Evolutionary conservation across 2,113 vertebrate genomes (phyloP).

Genomic region (Clarias macrocephalus): DNA sequence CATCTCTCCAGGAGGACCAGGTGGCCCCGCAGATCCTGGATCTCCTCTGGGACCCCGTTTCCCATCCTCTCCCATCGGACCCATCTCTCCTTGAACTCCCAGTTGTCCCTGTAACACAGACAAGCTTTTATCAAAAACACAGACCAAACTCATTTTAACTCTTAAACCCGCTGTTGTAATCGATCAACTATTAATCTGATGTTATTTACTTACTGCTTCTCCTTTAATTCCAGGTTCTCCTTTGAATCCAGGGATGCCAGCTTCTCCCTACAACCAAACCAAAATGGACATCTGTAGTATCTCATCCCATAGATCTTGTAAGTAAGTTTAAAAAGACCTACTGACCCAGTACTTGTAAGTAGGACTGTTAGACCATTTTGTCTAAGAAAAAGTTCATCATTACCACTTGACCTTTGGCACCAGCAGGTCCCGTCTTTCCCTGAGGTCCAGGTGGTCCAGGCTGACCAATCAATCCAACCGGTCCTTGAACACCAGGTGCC

Average conservation of each 20-base stretch:
- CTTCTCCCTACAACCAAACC: conserved; percentile 79
- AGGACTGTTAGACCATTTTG: neutral
- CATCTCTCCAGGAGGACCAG: conserved; percentile 84
- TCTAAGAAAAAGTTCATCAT: neutral
- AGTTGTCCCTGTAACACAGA: conserved; percentile 78
- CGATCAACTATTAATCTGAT: neutral
- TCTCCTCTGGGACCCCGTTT: conserved; percentile 93
- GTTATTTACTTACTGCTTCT: conserved; percentile 79
- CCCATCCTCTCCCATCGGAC: conserved; percentile 91
- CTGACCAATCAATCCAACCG: conserved; percentile 80
- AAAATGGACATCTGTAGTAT: neutral
- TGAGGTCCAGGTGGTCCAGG: conserved; percentile 86
- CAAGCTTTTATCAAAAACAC: neutral
- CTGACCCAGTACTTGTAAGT: neutral
- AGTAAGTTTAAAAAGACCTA: neutral
- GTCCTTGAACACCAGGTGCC: conserved; percentile 80
- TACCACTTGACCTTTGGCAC: conserved; percentile 93
- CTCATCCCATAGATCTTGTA: neutral
- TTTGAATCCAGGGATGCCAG: conserved; percentile 87
- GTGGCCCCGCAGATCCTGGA: conserved; percentile 80
- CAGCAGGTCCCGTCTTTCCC: conserved; percentile 84
- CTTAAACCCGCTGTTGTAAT: neutral
- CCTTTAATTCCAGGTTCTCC: conserved; percentile 94
- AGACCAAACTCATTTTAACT: neutral
- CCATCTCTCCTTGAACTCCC: conserved; percentile 84